Conservation (phyloP, 64 coral and sea anemone genomes). For the Montipora capricornis region DNA sequence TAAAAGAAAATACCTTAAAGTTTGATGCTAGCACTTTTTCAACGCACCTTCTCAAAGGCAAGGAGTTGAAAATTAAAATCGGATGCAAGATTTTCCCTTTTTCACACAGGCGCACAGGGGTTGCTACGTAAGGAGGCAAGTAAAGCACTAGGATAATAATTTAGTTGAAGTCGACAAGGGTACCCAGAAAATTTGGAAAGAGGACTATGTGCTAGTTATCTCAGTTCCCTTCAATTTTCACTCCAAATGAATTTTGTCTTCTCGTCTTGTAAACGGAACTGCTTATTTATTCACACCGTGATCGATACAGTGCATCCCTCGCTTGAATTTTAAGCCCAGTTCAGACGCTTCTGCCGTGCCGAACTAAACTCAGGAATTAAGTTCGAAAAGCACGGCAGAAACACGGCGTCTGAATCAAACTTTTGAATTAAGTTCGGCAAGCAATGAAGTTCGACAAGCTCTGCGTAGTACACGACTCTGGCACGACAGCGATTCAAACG, state of each 20-base stretch:
- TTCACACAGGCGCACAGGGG: slow-evolving; percentile 1
- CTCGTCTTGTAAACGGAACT: slow-evolving; percentile 8
- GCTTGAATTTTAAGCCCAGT: not conserved
- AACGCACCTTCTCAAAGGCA: not conserved
- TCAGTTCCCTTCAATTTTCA: slow-evolving; percentile 6
- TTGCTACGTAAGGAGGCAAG: slow-evolving; percentile 27
- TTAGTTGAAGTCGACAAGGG: slow-evolving; percentile 18
- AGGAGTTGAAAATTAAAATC: not conserved
- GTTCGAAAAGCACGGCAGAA: slow-evolving; percentile 26
- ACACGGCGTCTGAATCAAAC: slow-evolving; percentile 27
- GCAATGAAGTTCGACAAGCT: not conserved
- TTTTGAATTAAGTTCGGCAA: slow-evolving; percentile 15
- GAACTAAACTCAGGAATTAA: slow-evolving; percentile 39
- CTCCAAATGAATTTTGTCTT: slow-evolving; percentile 9
- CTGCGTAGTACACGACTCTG: slow-evolving; percentile 13
- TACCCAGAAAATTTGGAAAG: slow-evolving; percentile 19
- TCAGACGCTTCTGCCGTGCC: slow-evolving; percentile 23
- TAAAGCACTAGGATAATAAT: slow-evolving; percentile 29
- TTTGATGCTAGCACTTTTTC: slow-evolving; percentile 25
- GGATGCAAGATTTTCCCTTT: slow-evolving; percentile 6
- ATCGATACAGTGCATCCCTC: too few species aligned
- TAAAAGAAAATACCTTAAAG: slow-evolving; percentile 12
- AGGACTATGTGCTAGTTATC: slow-evolving; percentile 12
- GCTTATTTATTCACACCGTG: not conserved
- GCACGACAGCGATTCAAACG: not conserved